A percentile compares a stretch with the other conserved stretches of the same genome.
Conservation (phyloP, 2,113 vertebrate genomes). For the Parus major region DNA sequence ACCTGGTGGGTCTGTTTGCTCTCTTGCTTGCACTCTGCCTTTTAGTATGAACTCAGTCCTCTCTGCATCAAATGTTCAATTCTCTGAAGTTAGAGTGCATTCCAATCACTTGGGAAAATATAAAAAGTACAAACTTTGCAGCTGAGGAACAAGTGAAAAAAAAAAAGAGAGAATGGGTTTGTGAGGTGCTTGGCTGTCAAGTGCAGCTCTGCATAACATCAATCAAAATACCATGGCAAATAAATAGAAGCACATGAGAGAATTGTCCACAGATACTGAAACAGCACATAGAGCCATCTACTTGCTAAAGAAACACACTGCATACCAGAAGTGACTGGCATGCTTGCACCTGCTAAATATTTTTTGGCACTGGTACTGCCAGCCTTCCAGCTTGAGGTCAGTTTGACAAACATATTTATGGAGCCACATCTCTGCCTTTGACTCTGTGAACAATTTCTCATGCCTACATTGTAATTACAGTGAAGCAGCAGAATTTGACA, state of each 20-base stretch:
- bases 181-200: neutral
- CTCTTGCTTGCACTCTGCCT: neutral
- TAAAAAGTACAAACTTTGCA: neutral
- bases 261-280: constrained; percentile 2
- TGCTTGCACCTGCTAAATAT: constrained; percentile 55
- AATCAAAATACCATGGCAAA: neutral
- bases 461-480: neutral
- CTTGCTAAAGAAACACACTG: constrained; percentile 28
- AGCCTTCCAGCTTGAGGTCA: constrained; percentile 22
- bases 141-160: neutral
- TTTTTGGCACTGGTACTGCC: constrained; percentile 23
- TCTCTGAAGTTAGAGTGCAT: neutral
- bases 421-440: neutral
- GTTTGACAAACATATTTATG: constrained; percentile 35
- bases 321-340: constrained; percentile 39
- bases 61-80: rapidly evolving
- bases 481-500: neutral
- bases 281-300: neutral
- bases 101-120: neutral
- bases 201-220: neutral
- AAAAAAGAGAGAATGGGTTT: neutral
- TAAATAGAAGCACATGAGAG: constrained; percentile 19
- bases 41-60: neutral
- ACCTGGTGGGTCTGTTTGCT: neutral
- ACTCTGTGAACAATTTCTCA: neutral